Base-by-base conservation (phyloP, 2,888 invertebrate genomes). In the Plagodis dolabraria region DNA sequence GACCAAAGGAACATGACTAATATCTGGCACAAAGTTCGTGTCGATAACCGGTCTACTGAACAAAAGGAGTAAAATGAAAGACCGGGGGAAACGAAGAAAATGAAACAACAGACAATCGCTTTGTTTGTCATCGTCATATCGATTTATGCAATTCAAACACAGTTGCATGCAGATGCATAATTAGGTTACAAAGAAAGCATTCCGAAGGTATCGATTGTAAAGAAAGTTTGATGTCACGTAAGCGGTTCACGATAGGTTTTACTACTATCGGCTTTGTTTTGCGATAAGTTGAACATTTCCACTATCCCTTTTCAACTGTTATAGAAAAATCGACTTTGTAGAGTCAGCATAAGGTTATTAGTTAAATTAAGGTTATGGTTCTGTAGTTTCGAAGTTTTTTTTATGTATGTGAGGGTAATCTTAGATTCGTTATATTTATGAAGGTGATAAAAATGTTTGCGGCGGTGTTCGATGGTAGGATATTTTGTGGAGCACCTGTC, bases 361-460 rank as follows among this genome's bases (percentile, higher is more conserved):
- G 12, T 47, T 51, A 42, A 33, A 40, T 44, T 38, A 44, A 9
- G 11, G 33, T 47, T 34, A 47, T 59, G 47, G 51, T 59, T 49
- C 43, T 10, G 51, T 51, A 46, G 51, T 36, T 65, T 67, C 46
- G 44, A 57, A 54, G 63, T 53, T 67, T 70, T 67, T n/a, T 68
- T 60, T 69, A 69, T 56, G 49, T 49, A 59, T 60, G 57, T 56
- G 55, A 58, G 68, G 64, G 65, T 78, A 76, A 79, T 80, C 82
- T 79, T 75, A 75, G 79, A 82, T 79, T 80, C 73, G 77, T 84
- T 82, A 80, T 88, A 89, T 91, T 92, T 91, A 92, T 83, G 85
- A 77, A 57, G 67, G 85, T 82, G 84, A 90, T 92, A 92, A 92
- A 91, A 90, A 81, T 86, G 92, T 89, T 85, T 86, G 90, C 87